These are phyloP conservation scores for Callipepla californica DNA, from an alignment of 2,113 vertebrate genomes.

Conservation along the genomic window DNA sequence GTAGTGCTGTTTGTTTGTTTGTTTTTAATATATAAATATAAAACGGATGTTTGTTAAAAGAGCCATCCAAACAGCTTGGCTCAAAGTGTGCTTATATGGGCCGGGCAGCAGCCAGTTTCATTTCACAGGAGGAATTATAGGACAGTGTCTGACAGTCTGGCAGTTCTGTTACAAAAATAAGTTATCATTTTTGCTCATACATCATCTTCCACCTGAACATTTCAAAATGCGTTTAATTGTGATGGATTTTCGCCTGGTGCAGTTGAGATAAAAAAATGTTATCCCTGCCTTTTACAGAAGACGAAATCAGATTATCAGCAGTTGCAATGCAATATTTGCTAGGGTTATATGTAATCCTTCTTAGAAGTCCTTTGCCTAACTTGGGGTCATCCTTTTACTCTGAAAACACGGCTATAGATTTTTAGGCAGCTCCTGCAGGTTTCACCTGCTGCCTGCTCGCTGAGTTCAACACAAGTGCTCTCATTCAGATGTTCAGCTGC, in stretches of 20 bases:
- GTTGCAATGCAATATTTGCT: not conserved
- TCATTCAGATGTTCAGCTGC: slow-evolving; percentile 66
- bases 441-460: slow-evolving; percentile 67
- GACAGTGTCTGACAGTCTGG: not conserved
- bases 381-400: slow-evolving; percentile 25
- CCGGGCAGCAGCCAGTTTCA: not conserved
- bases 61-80: not conserved
- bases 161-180: not conserved
- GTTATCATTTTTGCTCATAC: not conserved
- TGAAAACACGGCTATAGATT: slow-evolving; percentile 31
- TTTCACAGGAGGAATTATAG: not conserved
- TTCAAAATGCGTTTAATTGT: not conserved
- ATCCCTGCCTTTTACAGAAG: not conserved
- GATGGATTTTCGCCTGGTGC: not conserved
- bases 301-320: not conserved
- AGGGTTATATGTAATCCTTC: not conserved
- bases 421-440: slow-evolving; percentile 29
- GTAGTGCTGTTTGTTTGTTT: not conserved
- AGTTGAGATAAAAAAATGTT: not conserved
- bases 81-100: not conserved
- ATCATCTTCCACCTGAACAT: not conserved
- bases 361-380: not conserved
- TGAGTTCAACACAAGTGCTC: slow-evolving; percentile 52
- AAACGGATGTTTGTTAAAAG: not conserved
- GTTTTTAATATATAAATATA: not conserved